phyloP scores from a whole-genome alignment of 2,888 invertebrate species.

The Noctua comes region DNA sequence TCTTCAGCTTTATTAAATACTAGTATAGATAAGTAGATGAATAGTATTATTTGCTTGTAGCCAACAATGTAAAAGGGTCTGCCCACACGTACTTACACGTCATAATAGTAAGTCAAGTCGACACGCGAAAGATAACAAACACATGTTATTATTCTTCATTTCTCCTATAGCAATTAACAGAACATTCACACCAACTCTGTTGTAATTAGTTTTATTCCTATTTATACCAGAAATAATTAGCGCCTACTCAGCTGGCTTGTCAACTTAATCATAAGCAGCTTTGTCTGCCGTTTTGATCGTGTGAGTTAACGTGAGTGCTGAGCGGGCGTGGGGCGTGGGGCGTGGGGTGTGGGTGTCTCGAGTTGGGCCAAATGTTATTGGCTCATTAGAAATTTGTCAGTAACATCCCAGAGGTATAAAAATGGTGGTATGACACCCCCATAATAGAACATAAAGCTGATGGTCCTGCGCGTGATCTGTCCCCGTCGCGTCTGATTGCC shows the following conservation, averaged over 20 bases:
- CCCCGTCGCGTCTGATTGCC: neutral
- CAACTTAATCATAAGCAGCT: neutral
- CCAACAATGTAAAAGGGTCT: neutral
- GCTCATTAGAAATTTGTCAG: neutral
- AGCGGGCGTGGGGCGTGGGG: no score
- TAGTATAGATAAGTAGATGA: neutral
- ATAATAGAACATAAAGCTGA: neutral
- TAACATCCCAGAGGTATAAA: no score
- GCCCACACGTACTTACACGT: constrained; percentile 5
- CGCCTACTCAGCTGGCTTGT: neutral
- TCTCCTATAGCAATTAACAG: constrained; percentile 31
- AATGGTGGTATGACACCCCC: neutral
- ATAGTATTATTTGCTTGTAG: neutral
- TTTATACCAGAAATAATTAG: neutral
- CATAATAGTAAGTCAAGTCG: neutral
- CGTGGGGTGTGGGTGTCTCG: no score
- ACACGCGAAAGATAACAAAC: constrained; percentile 16
- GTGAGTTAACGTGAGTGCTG: neutral
- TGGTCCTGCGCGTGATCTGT: neutral
- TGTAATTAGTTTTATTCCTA: constrained; percentile 1
- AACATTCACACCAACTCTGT: constrained; percentile 20
- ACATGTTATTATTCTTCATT: constrained; percentile 18
- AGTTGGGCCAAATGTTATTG: neutral
- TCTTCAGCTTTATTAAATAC: neutral
- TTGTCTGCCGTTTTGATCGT: neutral